phyloP scores from a whole-genome alignment of 2,888 invertebrate genomes.

The Octodonta nipae region DNA sequence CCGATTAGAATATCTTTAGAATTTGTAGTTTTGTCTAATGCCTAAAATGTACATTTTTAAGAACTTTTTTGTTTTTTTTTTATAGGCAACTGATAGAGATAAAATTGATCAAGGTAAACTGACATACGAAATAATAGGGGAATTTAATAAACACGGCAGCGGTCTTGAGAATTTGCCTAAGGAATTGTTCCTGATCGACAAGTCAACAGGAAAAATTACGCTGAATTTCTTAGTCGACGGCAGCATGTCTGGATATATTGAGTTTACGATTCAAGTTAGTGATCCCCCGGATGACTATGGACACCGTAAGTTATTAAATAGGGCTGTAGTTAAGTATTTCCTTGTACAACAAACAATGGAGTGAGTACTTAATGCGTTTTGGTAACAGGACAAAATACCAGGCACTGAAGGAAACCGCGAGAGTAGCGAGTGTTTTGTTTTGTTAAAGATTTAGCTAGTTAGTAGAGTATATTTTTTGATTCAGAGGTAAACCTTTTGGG shows the following conservation, averaged over 20 bases:
- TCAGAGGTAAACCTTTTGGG: no score
- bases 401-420: no score
- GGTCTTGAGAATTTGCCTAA: conserved; percentile 26
- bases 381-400: no score
- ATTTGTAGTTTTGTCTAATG: no score
- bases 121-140: conserved; percentile 18
- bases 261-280: conserved; percentile 41
- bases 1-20: no score
- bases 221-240: conserved; percentile 40
- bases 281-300: conserved; percentile 30
- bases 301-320: conserved; percentile 13
- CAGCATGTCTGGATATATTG: conserved; percentile 48
- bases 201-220: conserved; percentile 34
- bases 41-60: no score
- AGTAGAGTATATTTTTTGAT: no score
- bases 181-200: conserved; percentile 14
- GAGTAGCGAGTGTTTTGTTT: no score
- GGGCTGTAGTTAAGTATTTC: background rate
- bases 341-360: no score
- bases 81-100: conserved; percentile 43
- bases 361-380: no score
- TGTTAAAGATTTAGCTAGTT: no score
- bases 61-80: no score
- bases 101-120: conserved; percentile 19
- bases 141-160: conserved; percentile 9